A percentile compares a stretch with the other conserved stretches of the same genome.
These are phyloP conservation scores for Aelia acuminata DNA, from an alignment of 2,888 invertebrate species.

Conservation along the genomic window DNA sequence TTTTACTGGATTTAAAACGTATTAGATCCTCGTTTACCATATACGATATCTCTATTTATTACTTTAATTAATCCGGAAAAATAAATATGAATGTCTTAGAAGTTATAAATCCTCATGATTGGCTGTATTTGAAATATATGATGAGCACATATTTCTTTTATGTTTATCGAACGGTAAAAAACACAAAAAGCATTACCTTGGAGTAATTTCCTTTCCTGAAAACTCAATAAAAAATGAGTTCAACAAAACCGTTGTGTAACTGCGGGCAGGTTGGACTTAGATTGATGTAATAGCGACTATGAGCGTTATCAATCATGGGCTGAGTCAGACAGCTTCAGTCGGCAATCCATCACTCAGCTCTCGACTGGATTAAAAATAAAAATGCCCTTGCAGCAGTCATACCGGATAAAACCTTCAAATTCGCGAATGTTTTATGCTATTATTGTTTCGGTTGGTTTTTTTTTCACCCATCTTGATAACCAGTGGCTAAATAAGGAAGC, in stretches of 20 bases:
- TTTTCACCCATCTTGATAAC: no score
- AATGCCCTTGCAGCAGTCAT: conserved; percentile 36
- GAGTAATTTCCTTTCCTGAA: neutral
- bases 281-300: conserved; percentile 48
- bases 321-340: conserved; percentile 33
- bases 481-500: no score
- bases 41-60: no score
- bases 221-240: conserved; percentile 27
- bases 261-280: conserved; percentile 48
- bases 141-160: neutral
- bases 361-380: conserved; percentile 48
- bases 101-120: no score
- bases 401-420: neutral
- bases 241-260: conserved; percentile 37
- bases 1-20: no score
- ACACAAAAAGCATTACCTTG: neutral
- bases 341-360: conserved; percentile 49
- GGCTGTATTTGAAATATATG: no score
- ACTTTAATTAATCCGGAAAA: no score
- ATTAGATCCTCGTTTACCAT: no score
- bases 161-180: neutral
- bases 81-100: no score
- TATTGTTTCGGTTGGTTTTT: no score
- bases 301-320: conserved; percentile 46
- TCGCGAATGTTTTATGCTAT: neutral